Evolutionary conservation across 64 coral and sea anemone species (phyloP).

Genomic region (Porites lutea): DNA sequence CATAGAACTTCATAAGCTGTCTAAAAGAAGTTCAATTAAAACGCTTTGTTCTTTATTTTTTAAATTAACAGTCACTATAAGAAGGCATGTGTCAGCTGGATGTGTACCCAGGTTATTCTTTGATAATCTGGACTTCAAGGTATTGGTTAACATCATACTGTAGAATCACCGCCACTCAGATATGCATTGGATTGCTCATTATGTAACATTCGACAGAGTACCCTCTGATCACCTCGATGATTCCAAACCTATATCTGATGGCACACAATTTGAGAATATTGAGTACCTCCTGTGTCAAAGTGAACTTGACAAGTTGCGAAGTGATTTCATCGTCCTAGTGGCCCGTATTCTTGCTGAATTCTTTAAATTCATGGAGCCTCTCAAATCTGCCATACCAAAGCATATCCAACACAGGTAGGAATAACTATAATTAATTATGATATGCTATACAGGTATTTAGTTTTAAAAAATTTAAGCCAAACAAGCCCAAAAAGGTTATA

Average conservation of each 20-base stretch:
- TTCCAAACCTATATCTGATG: slow-evolving; percentile 45
- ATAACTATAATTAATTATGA: neutral
- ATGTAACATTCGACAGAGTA: slow-evolving; percentile 58
- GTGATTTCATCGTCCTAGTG: slow-evolving; percentile 57
- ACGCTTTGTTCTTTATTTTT: slow-evolving; percentile 29
- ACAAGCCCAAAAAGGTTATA: slow-evolving; percentile 1
- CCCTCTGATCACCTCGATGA: slow-evolving; percentile 42
- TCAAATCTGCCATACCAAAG: slow-evolving; percentile 42
- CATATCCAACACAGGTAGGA: slow-evolving; percentile 71
- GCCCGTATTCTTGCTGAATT: slow-evolving; percentile 40
- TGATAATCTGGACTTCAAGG: slow-evolving; percentile 61
- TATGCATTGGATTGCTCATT: slow-evolving; percentile 63
- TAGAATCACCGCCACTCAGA: slow-evolving; percentile 35
- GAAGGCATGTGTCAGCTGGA: slow-evolving; percentile 40
- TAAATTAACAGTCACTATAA: slow-evolving; percentile 60
- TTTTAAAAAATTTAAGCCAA: slow-evolving; percentile 5
- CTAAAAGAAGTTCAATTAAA: slow-evolving; percentile 24
- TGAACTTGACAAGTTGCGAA: slow-evolving; percentile 45
- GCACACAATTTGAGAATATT: slow-evolving; percentile 43
- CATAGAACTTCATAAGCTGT: slow-evolving; percentile 20
- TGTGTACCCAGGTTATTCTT: slow-evolving; percentile 27
- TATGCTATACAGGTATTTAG: neutral
- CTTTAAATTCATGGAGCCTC: slow-evolving; percentile 43
- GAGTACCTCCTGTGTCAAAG: slow-evolving; percentile 48
- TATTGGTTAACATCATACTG: slow-evolving; percentile 49